Percentiles rank a stretch among this genome's conserved stretches.
Evolutionary conservation across 2,797 vertebrate genomes (phyloP).

Genomic region (Thunnus albacares): DNA sequence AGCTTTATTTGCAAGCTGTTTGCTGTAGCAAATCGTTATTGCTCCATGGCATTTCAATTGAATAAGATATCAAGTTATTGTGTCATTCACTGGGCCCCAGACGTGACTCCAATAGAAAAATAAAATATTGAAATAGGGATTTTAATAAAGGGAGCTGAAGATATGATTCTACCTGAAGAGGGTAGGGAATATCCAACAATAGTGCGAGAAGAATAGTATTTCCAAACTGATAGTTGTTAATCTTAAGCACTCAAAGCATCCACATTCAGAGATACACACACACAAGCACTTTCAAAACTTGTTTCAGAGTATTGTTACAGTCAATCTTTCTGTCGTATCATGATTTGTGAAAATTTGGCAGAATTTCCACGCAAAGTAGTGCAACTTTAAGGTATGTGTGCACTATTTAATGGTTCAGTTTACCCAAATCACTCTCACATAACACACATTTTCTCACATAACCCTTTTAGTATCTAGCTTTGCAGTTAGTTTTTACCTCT

Average conservation of each 20-base stretch:
- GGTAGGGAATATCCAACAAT: conserved; percentile 57
- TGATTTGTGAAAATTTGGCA: conserved; percentile 19
- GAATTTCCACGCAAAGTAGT: not conserved
- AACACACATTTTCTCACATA: too few relatives aligned
- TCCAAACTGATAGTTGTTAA: conserved; percentile 58
- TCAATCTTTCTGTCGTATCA: not conserved
- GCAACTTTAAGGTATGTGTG: not conserved
- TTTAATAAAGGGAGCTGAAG: conserved; percentile 78
- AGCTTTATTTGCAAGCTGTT: conserved; percentile 85
- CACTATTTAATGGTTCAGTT: conserved; percentile 9
- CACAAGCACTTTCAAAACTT: conserved; percentile 23
- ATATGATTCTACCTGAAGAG: conserved; percentile 67
- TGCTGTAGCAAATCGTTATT: conserved; percentile 84
- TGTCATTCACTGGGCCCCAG: conserved; percentile 68
- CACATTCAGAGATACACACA: conserved; percentile 21
- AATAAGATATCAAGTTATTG: conserved; percentile 83
- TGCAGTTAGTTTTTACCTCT: conserved; percentile 9
- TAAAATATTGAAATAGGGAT: conserved; percentile 73
- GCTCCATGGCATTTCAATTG: conserved; percentile 81
- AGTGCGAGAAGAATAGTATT: conserved; percentile 50
- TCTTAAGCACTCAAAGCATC: conserved; percentile 55
- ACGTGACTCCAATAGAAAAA: conserved; percentile 77
- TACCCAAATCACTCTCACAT: not conserved
- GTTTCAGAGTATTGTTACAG: not conserved
- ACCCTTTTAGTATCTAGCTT: not conserved